These are phyloP conservation scores for Bombus huntii DNA, from an alignment of 1,140 invertebrate species.

Conservation along the genomic window DNA sequence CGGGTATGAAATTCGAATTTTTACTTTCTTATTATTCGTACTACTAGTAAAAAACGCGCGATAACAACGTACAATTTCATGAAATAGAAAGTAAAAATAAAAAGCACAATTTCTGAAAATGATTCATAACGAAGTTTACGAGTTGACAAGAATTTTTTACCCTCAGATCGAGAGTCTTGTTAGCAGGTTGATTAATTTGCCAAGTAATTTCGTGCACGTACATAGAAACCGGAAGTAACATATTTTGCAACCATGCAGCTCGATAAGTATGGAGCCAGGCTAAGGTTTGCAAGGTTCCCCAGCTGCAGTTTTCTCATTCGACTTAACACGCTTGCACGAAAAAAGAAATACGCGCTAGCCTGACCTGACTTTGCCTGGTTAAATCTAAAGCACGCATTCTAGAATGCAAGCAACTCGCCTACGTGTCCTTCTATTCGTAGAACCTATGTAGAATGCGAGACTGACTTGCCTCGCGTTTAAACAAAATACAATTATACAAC, in stretches of 20 bases:
- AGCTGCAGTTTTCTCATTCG: constrained; percentile 4
- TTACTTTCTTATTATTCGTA: no score
- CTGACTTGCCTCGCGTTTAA: not conserved
- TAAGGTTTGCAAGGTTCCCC: not conserved
- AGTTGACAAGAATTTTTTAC: not conserved
- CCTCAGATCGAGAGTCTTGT: not conserved
- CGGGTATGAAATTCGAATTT: no score
- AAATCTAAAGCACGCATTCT: constrained; percentile 10
- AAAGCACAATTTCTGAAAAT: not conserved
- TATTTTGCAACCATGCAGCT: not conserved
- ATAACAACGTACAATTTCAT: not conserved
- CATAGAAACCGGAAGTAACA: not conserved
- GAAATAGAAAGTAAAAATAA: not conserved
- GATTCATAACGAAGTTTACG: not conserved
- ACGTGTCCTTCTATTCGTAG: not conserved
- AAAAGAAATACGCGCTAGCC: not conserved
- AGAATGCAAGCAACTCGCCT: not conserved
- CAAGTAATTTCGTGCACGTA: not conserved
- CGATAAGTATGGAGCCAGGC: not conserved
- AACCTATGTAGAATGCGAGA: not conserved
- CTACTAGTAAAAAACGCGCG: fast-evolving
- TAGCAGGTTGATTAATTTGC: not conserved
- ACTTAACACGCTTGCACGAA: not conserved
- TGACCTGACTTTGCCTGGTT: not conserved
- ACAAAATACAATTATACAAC: not conserved